phyloP scores from a whole-genome alignment of 2,113 vertebrate genomes.

The Cranoglanis bouderius region DNA sequence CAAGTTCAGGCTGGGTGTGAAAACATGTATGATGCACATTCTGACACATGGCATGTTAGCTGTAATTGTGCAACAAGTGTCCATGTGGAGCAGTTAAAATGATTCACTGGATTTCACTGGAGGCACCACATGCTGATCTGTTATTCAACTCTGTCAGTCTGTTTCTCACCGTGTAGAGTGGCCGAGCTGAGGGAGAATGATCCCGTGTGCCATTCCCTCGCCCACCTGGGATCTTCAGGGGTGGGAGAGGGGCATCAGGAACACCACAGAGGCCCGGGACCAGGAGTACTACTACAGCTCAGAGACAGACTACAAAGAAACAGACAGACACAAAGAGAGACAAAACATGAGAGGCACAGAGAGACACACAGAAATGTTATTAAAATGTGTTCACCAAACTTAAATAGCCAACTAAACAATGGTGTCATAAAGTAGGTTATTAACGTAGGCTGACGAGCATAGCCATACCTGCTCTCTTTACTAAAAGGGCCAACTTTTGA shows the following conservation, averaged over 20 bases:
- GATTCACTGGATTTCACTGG: background rate
- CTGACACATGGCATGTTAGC: background rate
- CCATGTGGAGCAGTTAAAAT: background rate
- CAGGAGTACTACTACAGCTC: slow-evolving; percentile 95
- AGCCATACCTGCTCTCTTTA: background rate
- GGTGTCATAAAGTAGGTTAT: background rate
- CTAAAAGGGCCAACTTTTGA: background rate
- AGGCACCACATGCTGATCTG: background rate
- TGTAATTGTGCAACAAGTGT: background rate
- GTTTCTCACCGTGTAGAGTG: slow-evolving; percentile 85
- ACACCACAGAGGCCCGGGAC: slow-evolving; percentile 95
- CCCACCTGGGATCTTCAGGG: slow-evolving; percentile 96
- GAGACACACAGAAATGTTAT: background rate
- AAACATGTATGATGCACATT: background rate
- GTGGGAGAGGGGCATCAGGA: slow-evolving; percentile 97
- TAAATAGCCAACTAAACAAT: background rate
- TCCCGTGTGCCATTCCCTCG: slow-evolving; percentile 95
- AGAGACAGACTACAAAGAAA: slow-evolving; percentile 78
- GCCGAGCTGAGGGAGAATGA: slow-evolving; percentile 96
- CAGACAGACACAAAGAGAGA: background rate
- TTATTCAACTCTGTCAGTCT: background rate
- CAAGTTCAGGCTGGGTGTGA: background rate
- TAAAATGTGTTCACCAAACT: background rate
- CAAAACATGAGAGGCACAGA: too few species aligned
- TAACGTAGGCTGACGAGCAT: background rate